These are phyloP conservation scores for Mastomys coucha DNA, from an alignment of 2,113 vertebrate species.

Conservation along the genomic window DNA sequence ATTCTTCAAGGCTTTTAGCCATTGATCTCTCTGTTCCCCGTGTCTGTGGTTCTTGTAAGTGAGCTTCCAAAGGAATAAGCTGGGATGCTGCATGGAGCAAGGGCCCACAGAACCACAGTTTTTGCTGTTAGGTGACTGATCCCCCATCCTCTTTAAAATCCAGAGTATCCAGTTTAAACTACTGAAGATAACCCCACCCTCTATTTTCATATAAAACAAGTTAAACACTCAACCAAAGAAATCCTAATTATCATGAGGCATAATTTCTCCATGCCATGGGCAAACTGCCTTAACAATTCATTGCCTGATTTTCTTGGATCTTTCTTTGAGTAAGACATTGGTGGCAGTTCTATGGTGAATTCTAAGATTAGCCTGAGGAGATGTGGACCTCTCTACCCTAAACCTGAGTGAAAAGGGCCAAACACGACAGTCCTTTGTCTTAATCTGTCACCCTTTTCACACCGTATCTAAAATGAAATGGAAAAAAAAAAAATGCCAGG, in stretches of 20 bases:
- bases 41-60: not conserved
- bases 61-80: accelerated
- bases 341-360: not conserved
- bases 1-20: not conserved
- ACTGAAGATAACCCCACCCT: not conserved
- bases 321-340: constrained; percentile 2
- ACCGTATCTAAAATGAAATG: not conserved
- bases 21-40: accelerated
- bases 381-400: not conserved
- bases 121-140: not conserved
- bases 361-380: not conserved
- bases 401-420: not conserved
- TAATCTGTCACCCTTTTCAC: not conserved
- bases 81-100: accelerated
- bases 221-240: not conserved
- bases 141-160: not conserved
- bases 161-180: not conserved
- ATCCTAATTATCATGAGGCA: not conserved
- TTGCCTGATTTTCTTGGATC: not conserved
- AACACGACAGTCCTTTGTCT: not conserved
- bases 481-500: accelerated
- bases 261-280: not conserved
- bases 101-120: not conserved
- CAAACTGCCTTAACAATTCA: not conserved
- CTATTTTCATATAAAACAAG: not conserved